These are phyloP conservation scores for Anabas testudineus DNA, from an alignment of 2,797 vertebrate species.

Conservation along the genomic window DNA sequence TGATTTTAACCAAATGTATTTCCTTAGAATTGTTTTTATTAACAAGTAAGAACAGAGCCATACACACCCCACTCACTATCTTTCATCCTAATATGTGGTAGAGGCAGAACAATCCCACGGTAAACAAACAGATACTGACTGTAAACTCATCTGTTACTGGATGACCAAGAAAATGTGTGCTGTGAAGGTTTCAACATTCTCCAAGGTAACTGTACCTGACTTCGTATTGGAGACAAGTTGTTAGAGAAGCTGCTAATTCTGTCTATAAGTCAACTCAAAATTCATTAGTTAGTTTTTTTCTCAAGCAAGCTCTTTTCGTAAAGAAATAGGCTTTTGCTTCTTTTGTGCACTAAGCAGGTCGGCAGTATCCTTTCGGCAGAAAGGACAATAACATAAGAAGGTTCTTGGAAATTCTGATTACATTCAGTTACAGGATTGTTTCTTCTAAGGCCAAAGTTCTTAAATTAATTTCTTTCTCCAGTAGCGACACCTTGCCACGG, in stretches of 20 bases:
- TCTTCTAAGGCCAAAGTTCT: no score
- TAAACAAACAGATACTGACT: constrained; percentile 25
- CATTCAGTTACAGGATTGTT: no score
- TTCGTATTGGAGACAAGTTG: not conserved
- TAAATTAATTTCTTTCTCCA: no score
- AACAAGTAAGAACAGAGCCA: constrained; percentile 13
- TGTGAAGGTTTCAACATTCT: not conserved
- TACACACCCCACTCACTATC: not conserved
- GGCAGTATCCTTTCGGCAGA: no score
- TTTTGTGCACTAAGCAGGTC: not conserved
- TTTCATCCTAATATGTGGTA: not conserved
- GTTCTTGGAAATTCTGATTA: no score
- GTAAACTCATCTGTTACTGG: not conserved
- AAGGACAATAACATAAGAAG: no score
- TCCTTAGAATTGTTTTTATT: constrained; percentile 5
- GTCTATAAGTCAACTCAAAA: no score
- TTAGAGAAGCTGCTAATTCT: no score
- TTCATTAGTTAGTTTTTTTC: no score
- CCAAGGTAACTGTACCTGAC: not conserved
- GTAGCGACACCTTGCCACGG: no score
- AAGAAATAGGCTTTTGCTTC: not conserved
- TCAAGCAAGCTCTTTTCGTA: no score
- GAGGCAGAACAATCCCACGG: constrained; percentile 2
- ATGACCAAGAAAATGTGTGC: not conserved
- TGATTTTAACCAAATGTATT: constrained; percentile 13